phyloP scores from a whole-genome alignment of 2,888 invertebrate species.

The Polydesmus complanatus region DNA sequence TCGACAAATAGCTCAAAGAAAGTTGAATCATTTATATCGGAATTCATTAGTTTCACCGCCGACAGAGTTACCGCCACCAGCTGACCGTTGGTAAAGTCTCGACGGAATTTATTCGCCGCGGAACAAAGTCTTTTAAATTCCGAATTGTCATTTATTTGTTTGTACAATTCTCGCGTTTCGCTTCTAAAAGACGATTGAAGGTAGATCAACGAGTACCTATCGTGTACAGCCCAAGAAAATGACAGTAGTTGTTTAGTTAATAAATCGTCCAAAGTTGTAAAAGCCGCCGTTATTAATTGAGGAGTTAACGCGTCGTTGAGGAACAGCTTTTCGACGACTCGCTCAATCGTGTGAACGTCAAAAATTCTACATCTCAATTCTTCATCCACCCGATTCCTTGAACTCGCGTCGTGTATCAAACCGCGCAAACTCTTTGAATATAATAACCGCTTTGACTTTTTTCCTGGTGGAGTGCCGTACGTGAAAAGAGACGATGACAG shows the following conservation, averaged over 20 bases:
- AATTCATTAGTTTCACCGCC: conserved; percentile 1
- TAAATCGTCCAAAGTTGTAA: conserved; percentile 5
- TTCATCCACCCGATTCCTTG: background rate
- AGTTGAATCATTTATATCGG: background rate
- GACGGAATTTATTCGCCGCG: background rate
- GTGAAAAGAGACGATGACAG: no score
- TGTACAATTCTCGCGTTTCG: conserved; percentile 9
- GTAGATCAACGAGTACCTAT: background rate
- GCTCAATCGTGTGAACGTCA: conserved; percentile 2
- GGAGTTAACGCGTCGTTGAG: conserved; percentile 1
- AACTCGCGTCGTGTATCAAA: background rate
- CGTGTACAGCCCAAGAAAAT: conserved; percentile 8
- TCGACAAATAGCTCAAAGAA: conserved; percentile 1
- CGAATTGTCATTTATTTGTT: conserved; percentile 4
- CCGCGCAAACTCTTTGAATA: background rate
- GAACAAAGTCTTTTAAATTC: conserved; percentile 7
- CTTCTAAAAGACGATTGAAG: conserved; percentile 10
- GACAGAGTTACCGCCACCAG: conserved; percentile 2
- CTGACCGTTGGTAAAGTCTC: background rate
- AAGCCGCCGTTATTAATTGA: background rate
- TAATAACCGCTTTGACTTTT: background rate
- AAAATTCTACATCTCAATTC: background rate
- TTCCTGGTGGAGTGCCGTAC: no score
- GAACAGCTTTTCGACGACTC: background rate
- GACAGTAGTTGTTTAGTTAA: background rate